These are phyloP conservation scores for Micronisus gabar DNA, from an alignment of 2,113 vertebrate species.

Conservation along the genomic window DNA sequence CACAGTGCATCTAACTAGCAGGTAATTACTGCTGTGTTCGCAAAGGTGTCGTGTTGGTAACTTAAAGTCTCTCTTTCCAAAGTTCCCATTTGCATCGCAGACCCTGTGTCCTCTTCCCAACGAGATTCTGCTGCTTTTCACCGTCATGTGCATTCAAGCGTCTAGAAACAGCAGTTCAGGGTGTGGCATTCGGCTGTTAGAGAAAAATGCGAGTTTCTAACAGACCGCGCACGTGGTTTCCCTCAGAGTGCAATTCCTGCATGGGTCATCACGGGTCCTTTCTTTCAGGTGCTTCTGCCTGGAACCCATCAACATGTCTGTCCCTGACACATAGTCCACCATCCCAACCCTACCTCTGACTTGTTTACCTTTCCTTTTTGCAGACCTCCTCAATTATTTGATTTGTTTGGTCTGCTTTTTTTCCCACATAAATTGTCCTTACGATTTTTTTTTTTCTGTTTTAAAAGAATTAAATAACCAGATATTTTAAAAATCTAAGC, in stretches of 20 bases:
- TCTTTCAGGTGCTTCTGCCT: background rate
- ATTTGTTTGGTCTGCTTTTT: background rate
- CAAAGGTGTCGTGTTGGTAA: background rate
- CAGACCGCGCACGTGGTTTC: accelerated
- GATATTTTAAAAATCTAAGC: background rate
- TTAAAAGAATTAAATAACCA: background rate
- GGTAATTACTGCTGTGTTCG: background rate
- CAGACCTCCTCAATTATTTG: background rate
- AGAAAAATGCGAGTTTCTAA: background rate
- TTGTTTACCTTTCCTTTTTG: background rate
- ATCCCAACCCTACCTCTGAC: background rate
- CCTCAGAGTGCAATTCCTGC: background rate
- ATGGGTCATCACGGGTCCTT: accelerated
- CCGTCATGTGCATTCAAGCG: background rate
- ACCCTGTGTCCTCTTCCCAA: background rate
- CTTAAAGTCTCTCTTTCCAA: background rate
- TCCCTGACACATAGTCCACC: background rate
- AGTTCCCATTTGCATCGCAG: background rate
- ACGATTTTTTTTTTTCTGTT: background rate
- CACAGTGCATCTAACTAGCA: background rate
- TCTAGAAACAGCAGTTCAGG: background rate
- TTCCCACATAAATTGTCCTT: background rate
- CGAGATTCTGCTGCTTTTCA: accelerated
- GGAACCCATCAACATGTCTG: accelerated
- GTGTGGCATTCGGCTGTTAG: background rate